These are phyloP conservation scores for Pelecanoides urinatrix DNA, from an alignment of 2,113 vertebrate genomes.

Conservation along the genomic window DNA sequence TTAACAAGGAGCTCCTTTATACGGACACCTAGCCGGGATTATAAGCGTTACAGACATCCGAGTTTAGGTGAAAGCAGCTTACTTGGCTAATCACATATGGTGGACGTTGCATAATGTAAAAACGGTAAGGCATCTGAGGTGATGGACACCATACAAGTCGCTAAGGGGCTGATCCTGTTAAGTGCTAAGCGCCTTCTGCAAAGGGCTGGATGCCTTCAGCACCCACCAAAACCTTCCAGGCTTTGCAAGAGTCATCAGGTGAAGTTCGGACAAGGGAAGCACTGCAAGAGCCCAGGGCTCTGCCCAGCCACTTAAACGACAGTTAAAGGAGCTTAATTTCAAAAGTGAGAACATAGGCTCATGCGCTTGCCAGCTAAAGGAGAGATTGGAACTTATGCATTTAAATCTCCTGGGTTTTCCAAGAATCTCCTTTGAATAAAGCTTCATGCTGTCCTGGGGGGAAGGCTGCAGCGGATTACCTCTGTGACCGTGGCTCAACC, in stretches of 20 bases:
- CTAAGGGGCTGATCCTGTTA: conserved; percentile 52
- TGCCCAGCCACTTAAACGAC: neutral
- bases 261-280: neutral
- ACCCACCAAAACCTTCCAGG: neutral
- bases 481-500: neutral
- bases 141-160: neutral
- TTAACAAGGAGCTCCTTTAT: conserved; percentile 33
- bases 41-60: neutral
- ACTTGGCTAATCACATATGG: conserved; percentile 1
- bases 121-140: conserved; percentile 17
- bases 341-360: neutral
- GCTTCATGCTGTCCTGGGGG: neutral
- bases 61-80: conserved; percentile 54
- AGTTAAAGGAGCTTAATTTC: conserved; percentile 34
- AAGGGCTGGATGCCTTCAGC: neutral
- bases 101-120: neutral
- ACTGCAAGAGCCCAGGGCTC: neutral
- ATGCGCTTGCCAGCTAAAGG: neutral
- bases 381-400: conserved; percentile 21
- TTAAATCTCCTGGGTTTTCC: conserved; percentile 9
- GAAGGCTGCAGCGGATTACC: neutral
- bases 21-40: conserved; percentile 2
- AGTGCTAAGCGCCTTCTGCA: neutral
- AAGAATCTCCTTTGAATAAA: conserved; percentile 36
- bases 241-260: neutral